Evolutionary conservation across 2,797 vertebrate genomes (phyloP).

Genomic region (Mionectes olivaceus): DNA sequence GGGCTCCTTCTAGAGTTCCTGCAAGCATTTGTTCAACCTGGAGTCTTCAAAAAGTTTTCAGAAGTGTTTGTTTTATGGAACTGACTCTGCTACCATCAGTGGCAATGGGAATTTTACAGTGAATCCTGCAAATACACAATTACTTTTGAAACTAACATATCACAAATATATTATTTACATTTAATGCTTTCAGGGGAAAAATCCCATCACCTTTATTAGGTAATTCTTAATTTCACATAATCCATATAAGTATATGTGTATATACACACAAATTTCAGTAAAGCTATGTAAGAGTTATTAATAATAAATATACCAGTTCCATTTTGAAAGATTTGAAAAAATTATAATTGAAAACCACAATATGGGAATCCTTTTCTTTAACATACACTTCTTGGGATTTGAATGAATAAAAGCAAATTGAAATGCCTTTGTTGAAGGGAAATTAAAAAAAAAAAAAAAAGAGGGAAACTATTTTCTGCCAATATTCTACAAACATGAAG

Average conservation of each 20-base stretch:
- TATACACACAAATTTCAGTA: background rate
- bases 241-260: background rate
- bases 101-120: background rate
- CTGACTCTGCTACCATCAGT: background rate
- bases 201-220: background rate
- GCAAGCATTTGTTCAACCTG: background rate
- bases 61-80: background rate
- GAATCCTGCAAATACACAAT: background rate
- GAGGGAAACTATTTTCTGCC: background rate
- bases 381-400: background rate
- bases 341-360: background rate
- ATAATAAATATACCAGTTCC: background rate
- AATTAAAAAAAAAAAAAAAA: background rate
- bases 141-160: background rate
- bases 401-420: background rate
- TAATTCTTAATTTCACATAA: background rate
- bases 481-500: background rate
- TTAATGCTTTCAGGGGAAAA: background rate
- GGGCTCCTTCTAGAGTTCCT: background rate
- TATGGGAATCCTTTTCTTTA: background rate
- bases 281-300: background rate
- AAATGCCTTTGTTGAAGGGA: background rate
- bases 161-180: background rate
- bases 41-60: background rate
- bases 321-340: background rate